Conservation (phyloP, 2,797 vertebrate genomes). For the Characodon lateralis region DNA sequence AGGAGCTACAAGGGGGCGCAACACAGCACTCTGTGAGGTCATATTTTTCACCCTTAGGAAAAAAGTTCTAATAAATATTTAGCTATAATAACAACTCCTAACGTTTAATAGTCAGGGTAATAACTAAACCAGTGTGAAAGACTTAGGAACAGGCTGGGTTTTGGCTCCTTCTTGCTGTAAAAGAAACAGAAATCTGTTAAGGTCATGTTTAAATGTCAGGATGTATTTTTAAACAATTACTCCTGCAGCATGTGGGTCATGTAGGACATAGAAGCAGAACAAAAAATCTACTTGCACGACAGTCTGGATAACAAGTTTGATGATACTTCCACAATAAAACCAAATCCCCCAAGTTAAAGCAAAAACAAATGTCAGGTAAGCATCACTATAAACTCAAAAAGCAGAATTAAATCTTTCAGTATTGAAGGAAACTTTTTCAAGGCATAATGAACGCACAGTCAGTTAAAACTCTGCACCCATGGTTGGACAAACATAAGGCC, state of each 20-base stretch:
- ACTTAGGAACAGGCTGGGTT: neutral
- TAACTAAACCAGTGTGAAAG: neutral
- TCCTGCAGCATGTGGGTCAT: constrained; percentile 3
- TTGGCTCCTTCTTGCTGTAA: constrained; percentile 10
- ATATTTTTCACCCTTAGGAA: neutral
- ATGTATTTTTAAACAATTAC: constrained; percentile 34
- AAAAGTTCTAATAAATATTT: neutral
- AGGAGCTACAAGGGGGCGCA: constrained; percentile 3
- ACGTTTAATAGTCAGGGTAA: neutral
- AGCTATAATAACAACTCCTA: neutral
- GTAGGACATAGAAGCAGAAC: neutral
- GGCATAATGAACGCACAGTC: neutral
- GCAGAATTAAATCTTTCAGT: neutral
- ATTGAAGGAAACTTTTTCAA: neutral
- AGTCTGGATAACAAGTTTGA: constrained; percentile 4
- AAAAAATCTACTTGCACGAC: neutral
- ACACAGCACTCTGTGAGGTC: neutral
- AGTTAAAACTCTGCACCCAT: constrained; percentile 1
- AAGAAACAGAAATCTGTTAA: constrained; percentile 13
- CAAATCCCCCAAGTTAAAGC: neutral
- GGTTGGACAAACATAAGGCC: neutral
- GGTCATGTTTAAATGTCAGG: constrained; percentile 39
- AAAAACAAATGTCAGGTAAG: neutral
- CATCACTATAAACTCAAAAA: neutral
- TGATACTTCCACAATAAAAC: neutral